Percentiles rank a stretch among this genome's conserved stretches.
phyloP scores from a whole-genome alignment of 2,888 invertebrate species.

The Eupeodes luniger region DNA sequence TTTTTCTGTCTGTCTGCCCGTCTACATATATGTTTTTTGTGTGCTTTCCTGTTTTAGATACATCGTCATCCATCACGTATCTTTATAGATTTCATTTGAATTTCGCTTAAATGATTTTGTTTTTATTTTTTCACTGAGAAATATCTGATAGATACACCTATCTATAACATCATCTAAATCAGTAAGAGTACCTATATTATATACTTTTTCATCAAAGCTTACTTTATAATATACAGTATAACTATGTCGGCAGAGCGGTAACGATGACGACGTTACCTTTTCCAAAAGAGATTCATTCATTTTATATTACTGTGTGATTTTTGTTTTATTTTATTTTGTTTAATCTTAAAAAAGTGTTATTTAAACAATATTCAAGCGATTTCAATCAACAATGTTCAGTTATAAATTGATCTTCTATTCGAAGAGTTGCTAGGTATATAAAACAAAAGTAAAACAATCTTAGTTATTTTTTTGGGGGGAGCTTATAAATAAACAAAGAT shows the following conservation, averaged over 20 bases:
- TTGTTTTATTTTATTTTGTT: slow-evolving; percentile 25
- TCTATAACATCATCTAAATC: slow-evolving; percentile 12
- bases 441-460: background rate
- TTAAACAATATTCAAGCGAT: slow-evolving; percentile 66
- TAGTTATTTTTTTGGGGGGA: background rate
- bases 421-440: slow-evolving; percentile 38
- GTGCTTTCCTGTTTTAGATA: slow-evolving; percentile 66
- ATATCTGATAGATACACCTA: slow-evolving; percentile 2
- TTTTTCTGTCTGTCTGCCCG: slow-evolving; percentile 25
- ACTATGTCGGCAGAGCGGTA: background rate
- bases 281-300: slow-evolving; percentile 62
- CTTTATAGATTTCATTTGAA: slow-evolving; percentile 57
- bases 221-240: slow-evolving; percentile 1
- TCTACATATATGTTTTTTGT: slow-evolving; percentile 32
- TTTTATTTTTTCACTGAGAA: background rate
- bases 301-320: slow-evolving; percentile 56
- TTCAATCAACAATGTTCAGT: slow-evolving; percentile 65
- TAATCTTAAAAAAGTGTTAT: slow-evolving; percentile 54
- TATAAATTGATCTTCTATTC: slow-evolving; percentile 64
- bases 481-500: background rate
- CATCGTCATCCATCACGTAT: slow-evolving; percentile 27
- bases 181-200: slow-evolving; percentile 1
- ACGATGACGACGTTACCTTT: slow-evolving; percentile 16
- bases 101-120: slow-evolving; percentile 47
- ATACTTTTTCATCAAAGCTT: slow-evolving; percentile 28